phyloP scores from a whole-genome alignment of 2,888 invertebrate genomes.

The Chloroclystis v-ata region DNA sequence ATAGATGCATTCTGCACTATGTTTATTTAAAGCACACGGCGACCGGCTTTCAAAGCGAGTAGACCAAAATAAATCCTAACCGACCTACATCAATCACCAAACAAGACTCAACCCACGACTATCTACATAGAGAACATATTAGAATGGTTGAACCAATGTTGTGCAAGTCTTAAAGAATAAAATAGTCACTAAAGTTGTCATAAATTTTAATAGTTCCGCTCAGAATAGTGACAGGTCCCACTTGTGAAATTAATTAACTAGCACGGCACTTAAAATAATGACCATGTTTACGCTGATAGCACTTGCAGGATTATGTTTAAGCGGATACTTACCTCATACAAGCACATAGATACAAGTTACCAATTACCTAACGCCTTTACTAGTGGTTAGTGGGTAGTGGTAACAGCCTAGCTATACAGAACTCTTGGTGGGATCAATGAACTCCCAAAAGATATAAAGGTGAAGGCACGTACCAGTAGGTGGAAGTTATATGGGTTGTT shows the following conservation, averaged over 20 bases:
- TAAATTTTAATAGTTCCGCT: neutral
- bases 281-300: neutral
- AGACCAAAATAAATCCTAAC: constrained; percentile 62
- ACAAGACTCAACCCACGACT: constrained; percentile 35
- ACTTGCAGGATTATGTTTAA: too few species aligned
- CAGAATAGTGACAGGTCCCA: too few species aligned
- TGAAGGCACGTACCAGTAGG: too few species aligned
- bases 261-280: neutral
- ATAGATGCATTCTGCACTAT: constrained; percentile 64
- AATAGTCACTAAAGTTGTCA: constrained; percentile 4
- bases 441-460: too few species aligned
- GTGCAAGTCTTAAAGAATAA: constrained; percentile 18
- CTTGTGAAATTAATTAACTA: neutral
- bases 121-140: constrained; percentile 26
- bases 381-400: too few species aligned
- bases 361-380: too few species aligned
- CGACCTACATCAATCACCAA: constrained; percentile 60
- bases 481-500: too few species aligned
- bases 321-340: too few species aligned
- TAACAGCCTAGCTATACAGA: too few species aligned
- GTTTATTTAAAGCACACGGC: constrained; percentile 62
- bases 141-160: constrained; percentile 16
- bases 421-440: too few species aligned
- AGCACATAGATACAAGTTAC: too few species aligned
- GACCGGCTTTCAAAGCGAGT: constrained; percentile 56